Conservation (phyloP, 2,797 vertebrate genomes). For the Naso thynnoides region DNA sequence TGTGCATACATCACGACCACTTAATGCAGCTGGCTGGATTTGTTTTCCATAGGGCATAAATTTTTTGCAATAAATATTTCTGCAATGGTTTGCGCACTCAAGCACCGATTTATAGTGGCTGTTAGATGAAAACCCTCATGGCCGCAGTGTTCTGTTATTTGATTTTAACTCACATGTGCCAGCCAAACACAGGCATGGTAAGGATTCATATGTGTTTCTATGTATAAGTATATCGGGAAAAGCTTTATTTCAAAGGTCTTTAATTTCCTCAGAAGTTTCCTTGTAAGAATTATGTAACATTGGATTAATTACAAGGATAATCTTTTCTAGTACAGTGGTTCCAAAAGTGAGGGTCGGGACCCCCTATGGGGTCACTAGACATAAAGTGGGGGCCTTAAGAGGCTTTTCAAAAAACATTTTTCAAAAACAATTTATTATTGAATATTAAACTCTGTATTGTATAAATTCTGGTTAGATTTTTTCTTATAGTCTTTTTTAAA, state of each 20-base stretch:
- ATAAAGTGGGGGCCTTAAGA: no score
- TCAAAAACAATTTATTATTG: no score
- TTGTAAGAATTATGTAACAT: background rate
- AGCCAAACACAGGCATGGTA: background rate
- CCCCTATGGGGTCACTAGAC: no score
- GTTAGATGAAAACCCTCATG: background rate
- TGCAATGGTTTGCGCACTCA: background rate
- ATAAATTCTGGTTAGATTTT: no score
- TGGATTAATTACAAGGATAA: background rate
- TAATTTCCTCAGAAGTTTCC: conserved; percentile 8
- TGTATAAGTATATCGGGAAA: background rate
- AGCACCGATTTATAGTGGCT: background rate
- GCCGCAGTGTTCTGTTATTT: background rate
- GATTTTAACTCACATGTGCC: background rate
- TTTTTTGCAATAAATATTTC: background rate
- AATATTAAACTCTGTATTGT: no score
- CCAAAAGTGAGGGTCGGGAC: no score
- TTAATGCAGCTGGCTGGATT: background rate
- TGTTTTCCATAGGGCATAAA: background rate
- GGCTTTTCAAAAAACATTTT: no score
- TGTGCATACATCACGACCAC: background rate
- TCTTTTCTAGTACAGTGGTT: no score
- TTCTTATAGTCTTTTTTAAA: no score
- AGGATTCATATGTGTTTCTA: background rate
- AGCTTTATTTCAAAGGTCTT: background rate